Base-by-base conservation (phyloP, 2,888 invertebrate species). In the Diarsia mendica region DNA sequence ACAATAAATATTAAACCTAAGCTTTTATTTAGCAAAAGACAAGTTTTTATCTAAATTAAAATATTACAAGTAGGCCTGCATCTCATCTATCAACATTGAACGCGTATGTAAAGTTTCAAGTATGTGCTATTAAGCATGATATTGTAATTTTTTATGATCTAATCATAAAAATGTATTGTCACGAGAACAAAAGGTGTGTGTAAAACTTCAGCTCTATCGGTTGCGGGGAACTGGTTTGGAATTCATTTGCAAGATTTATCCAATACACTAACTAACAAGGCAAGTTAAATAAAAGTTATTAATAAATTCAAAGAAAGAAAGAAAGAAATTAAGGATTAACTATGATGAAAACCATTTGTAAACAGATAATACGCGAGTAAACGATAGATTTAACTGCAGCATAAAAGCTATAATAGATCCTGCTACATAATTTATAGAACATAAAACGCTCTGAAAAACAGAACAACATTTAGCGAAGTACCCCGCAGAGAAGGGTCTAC, bases 401-500 rank as follows among this genome's bases (percentile, higher is more conserved):
- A 68, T 11, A 53, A 9, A 28, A 58, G 28, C 69, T 58, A 51
- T 77, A 67, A 77, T 33, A 71, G 55, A 71, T 64, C 49, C 55
- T 70, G 46, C 64, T 79, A 75, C 80, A 80, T 81, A 58, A 83
- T 85, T 74, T 75, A 85, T 75, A 68, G 63, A 75, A 55, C 39
- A 76, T 74, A 76, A 72, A 87, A 75, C 61, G 65, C 46, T 65
- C 23, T 77, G 77, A 85, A 84, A 81, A 82, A 83, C 80, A 88
- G 67, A 67, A 72, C 70, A 82, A 74, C 79, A 79, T 85, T 87
- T 87, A 85, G 80, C 76, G 68, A 79, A 75, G 79, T 83, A 76
- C 82, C 75, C 79, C 77, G 71, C 73, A 79, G 84, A 79, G 87
- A 87, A 87, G 84, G 86, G 85, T 85, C 85, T 72, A 88, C 82